Evolutionary conservation across 64 coral and sea anemone genomes (phyloP), one percentile per base, ranked within the genome.

Genomic region (Montipora foliosa): DNA sequence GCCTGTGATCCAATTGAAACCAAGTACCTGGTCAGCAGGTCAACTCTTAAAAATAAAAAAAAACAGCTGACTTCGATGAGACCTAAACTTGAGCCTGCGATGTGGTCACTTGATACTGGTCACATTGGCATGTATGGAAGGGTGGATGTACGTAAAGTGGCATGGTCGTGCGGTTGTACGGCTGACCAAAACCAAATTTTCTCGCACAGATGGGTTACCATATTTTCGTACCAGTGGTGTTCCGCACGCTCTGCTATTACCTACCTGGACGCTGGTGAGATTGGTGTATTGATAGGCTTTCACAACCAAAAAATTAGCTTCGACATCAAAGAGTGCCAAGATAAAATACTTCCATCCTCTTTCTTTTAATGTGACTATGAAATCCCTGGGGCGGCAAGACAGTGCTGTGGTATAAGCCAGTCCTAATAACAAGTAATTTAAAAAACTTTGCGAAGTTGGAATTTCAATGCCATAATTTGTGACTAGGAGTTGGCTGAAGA

Each of bases 251-350:
- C 37, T 37, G 53, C 11, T 57, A 57, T 57, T 5, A n/a, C 76
- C 68, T 69, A 98, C 98, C 98, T 99, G 98, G 77, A 99, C 91
- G 76, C 98, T 99, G 5, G 98, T 99, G 19, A 99, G 92, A 75
- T 96, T 99, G 15, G 98, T 99, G 44, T 96, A 99, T 50, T 96
- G 95, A 92, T 99, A 99, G 75, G 98, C 98, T 87, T 96, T 99
- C 0, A 96, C 95, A 6, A 99, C 84, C 14, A 96, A 87, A 96
- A 66, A 96, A 69, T 99, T 99, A 13, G 92, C 98, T 61, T 94
- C 92, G 19, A 99, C 98, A 87, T 99, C 98, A 99, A 83, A 86
- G 6, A 96, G 29, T 69, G 91, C 92, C 76, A 99, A 84, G 5
- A 99, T 10, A 78, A 96, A 92, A 17, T 96, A 96, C 52, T 96